phyloP scores from a whole-genome alignment of 2,797 vertebrate genomes.

The Phalloptychus januarius region DNA sequence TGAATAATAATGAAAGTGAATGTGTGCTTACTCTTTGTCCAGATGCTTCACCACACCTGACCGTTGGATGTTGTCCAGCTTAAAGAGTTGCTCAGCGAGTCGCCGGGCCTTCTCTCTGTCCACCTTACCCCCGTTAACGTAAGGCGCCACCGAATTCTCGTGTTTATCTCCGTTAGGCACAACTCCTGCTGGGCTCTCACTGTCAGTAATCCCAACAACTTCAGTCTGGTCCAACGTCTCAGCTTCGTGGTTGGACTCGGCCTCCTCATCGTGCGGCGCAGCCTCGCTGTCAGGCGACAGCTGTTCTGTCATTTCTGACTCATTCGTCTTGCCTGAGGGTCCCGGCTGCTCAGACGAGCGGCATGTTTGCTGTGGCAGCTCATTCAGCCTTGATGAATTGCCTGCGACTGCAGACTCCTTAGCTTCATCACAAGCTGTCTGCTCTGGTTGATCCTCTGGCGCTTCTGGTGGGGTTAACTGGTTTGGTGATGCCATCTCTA shows the following conservation, averaged over 20 bases:
- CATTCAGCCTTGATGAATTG: conserved; percentile 27
- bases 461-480: conserved; percentile 20
- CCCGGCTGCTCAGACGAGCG: conserved; percentile 17
- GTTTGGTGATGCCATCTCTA: conserved; percentile 23
- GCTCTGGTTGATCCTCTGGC: conserved; percentile 33
- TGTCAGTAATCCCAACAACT: neutral
- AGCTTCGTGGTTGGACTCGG: conserved; percentile 7
- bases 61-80: conserved; percentile 83
- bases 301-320: conserved; percentile 45
- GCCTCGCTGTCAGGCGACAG: conserved; percentile 35
- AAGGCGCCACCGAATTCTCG: conserved; percentile 7
- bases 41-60: conserved; percentile 89
- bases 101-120: conserved; percentile 72
- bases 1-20: neutral
- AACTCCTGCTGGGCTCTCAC: conserved; percentile 1
- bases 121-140: conserved; percentile 66
- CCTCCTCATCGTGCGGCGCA: conserved; percentile 15
- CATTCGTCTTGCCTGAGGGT: conserved; percentile 36
- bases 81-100: conserved; percentile 85
- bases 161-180: conserved; percentile 49
- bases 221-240: conserved; percentile 17
- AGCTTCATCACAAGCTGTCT: conserved; percentile 21
- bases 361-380: conserved; percentile 17
- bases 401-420: conserved; percentile 20
- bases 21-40: conserved; percentile 88